A percentile compares a stretch with the other conserved stretches of the same genome.
phyloP scores from a whole-genome alignment of 2,888 invertebrate species.

The Eupithecia vulgata region DNA sequence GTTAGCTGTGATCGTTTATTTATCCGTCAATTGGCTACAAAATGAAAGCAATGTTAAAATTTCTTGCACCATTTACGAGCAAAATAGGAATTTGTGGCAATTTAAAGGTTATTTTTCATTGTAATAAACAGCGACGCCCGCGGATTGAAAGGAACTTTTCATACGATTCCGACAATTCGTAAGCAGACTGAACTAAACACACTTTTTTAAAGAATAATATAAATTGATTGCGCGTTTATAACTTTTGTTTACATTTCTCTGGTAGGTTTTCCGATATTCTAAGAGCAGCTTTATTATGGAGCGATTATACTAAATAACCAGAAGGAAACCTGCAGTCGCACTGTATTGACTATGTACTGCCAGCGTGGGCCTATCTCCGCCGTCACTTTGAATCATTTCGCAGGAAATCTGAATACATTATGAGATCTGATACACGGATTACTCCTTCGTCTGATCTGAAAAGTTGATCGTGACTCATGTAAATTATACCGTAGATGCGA shows the following conservation, averaged over 20 bases:
- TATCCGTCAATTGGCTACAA: slow-evolving; percentile 31
- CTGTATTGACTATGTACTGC: slow-evolving; percentile 74
- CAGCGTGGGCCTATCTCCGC: slow-evolving; percentile 43
- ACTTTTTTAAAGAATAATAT: neutral
- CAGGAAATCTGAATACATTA: slow-evolving; percentile 10
- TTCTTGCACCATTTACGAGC: slow-evolving; percentile 11
- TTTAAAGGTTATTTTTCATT: slow-evolving; percentile 2
- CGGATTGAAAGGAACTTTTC: neutral
- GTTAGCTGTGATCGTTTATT: slow-evolving; percentile 37
- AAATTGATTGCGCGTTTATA: neutral
- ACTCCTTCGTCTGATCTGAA: neutral
- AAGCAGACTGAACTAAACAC: neutral
- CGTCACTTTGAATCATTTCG: slow-evolving; percentile 43
- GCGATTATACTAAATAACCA: slow-evolving; percentile 11
- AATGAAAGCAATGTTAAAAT: slow-evolving; percentile 37
- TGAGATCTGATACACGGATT: neutral
- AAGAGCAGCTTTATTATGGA: slow-evolving; percentile 3
- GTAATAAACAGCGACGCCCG: slow-evolving; percentile 1
- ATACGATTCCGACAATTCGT: neutral
- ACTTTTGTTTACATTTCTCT: neutral
- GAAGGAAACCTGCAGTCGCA: slow-evolving; percentile 51
- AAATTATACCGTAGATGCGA: neutral
- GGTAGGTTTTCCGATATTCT: neutral
- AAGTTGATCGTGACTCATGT: neutral
- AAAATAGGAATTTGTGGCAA: slow-evolving; percentile 4